Base-by-base conservation (phyloP, 2,113 vertebrate genomes). In the Myotis davidii region DNA sequence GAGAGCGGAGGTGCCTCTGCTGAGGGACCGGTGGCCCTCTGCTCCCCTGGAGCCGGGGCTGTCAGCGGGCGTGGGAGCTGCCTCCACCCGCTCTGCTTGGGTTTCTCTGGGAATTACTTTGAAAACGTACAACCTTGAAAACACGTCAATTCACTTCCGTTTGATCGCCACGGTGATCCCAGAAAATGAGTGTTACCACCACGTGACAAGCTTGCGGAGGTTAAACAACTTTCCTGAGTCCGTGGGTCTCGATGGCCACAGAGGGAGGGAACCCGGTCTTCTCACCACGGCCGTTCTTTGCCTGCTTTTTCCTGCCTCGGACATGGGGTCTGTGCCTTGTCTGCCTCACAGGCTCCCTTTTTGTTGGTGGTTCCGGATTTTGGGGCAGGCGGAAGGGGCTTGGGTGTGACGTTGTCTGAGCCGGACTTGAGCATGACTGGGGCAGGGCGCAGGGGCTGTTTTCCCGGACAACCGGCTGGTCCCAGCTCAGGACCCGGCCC, bases 181-280 rank as follows among this genome's bases (percentile, higher is more conserved):
- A 14, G 34, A 39, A 34, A 17, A 32, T 0, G 54, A n/a, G 6
- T 2, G 2, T 8, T 1, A 3, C n/a, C 18, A 0, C 13, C 1
- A 1, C 0, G 18, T 1, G 5, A 0, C 8, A 4, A 29, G 23
- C 59, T 67, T 1, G 0, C 1, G 29, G 12, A 6, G 32, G 54
- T 27, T 16, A 0, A 2, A 1, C 23, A 29, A 8, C 73, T 52
- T 7, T 39, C 27, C 48, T 3, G 48, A 1, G 10, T 29, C 25
- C 1, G 5, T 1, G 45, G 52, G 29, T 45, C 88, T 69, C 1
- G 0, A 0, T 37, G 34, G 74, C 32, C n/a, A 1, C 0, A 0
- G 39, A 14, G 81, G 39, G 52, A 9, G 0, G 17, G 29, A 29
- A 2, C 16, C 16, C 5, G 1, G 23, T 5, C 50, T 27, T 21